A percentile compares a stretch with the other conserved stretches of the same genome.
Conservation (phyloP, 2,797 vertebrate genomes). For the Leptodactylus fallax region DNA sequence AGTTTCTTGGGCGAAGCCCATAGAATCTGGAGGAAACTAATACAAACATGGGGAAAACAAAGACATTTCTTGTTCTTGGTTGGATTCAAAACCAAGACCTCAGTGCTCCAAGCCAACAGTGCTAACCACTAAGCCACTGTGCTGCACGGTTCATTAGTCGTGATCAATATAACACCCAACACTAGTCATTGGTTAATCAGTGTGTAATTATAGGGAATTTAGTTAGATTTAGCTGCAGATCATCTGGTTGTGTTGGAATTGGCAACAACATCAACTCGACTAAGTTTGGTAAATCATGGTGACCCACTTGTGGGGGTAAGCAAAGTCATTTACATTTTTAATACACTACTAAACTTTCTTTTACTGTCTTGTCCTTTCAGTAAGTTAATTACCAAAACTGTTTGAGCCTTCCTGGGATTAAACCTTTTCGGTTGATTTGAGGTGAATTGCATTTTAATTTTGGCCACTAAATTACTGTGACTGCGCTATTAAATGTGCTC, state of each 20-base stretch:
- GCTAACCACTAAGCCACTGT: too few relatives aligned
- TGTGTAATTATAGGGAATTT: too few relatives aligned
- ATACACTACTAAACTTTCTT: conserved; percentile 45
- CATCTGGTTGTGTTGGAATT: not conserved
- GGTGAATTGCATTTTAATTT: conserved; percentile 62
- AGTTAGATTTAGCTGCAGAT: not conserved
- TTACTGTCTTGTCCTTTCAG: conserved; percentile 58
- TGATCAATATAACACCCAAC: too few relatives aligned
- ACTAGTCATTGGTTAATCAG: too few relatives aligned
- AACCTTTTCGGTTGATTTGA: conserved; percentile 60
- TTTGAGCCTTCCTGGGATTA: conserved; percentile 54
- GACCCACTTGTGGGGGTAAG: not conserved
- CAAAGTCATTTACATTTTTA: conserved; percentile 44
- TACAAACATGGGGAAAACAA: too few relatives aligned
- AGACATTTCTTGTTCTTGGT: too few relatives aligned
- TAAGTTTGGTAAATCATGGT: not conserved
- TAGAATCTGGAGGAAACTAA: too few relatives aligned
- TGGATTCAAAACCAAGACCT: too few relatives aligned
- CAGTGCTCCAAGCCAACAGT: too few relatives aligned
- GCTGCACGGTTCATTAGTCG: too few relatives aligned
- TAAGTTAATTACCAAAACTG: conserved; percentile 54
- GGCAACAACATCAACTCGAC: not conserved
- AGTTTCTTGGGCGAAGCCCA: too few relatives aligned
- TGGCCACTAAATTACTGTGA: conserved; percentile 59
- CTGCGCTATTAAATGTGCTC: conserved; percentile 54